These are phyloP conservation scores for Perognathus longimembris DNA, from an alignment of 2,113 vertebrate species.

Conservation along the genomic window DNA sequence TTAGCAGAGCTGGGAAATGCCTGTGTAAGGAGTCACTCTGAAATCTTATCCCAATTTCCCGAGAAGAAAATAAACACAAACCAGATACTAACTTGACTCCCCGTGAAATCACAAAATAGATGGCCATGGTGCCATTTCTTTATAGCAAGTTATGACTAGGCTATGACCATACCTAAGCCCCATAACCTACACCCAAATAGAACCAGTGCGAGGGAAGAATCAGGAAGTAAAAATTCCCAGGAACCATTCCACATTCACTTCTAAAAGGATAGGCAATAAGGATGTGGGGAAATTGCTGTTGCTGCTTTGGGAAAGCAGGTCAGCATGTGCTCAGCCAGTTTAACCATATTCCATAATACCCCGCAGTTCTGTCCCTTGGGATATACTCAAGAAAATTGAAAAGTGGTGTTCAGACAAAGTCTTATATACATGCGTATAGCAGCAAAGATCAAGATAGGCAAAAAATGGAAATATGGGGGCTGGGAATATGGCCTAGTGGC, in stretches of 20 bases:
- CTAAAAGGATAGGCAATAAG: neutral
- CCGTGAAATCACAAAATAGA: neutral
- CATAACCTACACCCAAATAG: neutral
- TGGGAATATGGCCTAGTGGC: too few relatives aligned
- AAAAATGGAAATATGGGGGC: neutral
- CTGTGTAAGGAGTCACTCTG: neutral
- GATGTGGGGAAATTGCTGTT: neutral
- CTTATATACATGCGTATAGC: neutral
- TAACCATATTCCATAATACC: neutral
- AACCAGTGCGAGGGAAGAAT: slow-evolving; percentile 8
- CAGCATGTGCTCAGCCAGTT: neutral
- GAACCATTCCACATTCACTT: neutral
- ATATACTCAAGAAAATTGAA: neutral
- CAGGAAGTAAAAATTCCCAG: neutral
- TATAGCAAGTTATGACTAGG: neutral
- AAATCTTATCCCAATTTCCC: slow-evolving; percentile 8
- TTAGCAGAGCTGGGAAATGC: neutral
- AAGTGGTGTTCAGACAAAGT: neutral
- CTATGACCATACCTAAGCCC: neutral
- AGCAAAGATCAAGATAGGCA: neutral
- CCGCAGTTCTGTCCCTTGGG: neutral
- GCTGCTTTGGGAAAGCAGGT: neutral
- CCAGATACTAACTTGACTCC: neutral
- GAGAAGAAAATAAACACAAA: slow-evolving; percentile 26
- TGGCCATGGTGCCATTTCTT: neutral